Evolutionary conservation across 2,113 vertebrate species (phyloP).

Genomic region (Mus musculus): GRCm39 chr8:117251001-117251500

Average conservation of each 20-base stretch:
- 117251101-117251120: background rate
- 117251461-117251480: background rate
- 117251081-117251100: background rate
- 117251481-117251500: background rate
- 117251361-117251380: background rate
- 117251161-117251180: background rate
- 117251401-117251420: background rate
- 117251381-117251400: background rate
- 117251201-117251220: background rate
- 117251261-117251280: background rate
- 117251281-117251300: background rate
- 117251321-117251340: background rate
- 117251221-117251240: background rate
- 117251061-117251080: background rate
- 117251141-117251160: background rate
- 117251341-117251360: fast-evolving
- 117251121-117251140: background rate
- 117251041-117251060: background rate
- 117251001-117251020: background rate
- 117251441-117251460: background rate
- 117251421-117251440: background rate
- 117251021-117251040: background rate
- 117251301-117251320: background rate
- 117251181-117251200: background rate
- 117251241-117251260: background rate